These are phyloP conservation scores for Pardosa pseudoannulata DNA, from an alignment of 2,888 invertebrate genomes.

Conservation along the genomic window DNA sequence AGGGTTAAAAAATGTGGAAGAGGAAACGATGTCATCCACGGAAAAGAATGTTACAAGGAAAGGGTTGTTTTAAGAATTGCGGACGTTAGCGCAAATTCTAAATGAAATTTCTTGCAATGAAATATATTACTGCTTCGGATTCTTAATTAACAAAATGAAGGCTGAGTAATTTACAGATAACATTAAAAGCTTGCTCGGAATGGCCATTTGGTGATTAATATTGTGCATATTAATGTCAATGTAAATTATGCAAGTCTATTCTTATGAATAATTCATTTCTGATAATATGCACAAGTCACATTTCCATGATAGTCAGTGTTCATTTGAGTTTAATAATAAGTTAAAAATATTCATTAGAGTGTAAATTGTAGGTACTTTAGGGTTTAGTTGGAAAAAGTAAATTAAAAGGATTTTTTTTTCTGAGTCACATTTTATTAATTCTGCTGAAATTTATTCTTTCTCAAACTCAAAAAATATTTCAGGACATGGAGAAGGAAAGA, in stretches of 20 bases:
- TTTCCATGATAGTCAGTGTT: background rate
- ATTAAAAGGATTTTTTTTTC: no score
- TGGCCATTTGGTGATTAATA: background rate
- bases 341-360: no score
- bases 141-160: slow-evolving; percentile 13
- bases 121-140: background rate
- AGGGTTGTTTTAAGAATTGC: slow-evolving; percentile 1
- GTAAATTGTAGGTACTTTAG: no score
- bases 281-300: background rate
- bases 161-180: background rate
- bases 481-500: no score
- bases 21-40: slow-evolving; percentile 14
- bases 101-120: slow-evolving; percentile 6
- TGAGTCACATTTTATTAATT: no score
- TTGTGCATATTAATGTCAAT: background rate
- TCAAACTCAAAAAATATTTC: no score
- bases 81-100: slow-evolving; percentile 15
- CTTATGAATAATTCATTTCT: background rate
- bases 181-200: background rate
- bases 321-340: background rate
- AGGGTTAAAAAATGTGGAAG: slow-evolving; percentile 7
- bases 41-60: slow-evolving; percentile 17
- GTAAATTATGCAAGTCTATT: background rate
- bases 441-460: no score
- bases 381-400: no score